Evolutionary conservation across 2,113 vertebrate species (phyloP).

Genomic region (Cyanistes caeruleus): DNA sequence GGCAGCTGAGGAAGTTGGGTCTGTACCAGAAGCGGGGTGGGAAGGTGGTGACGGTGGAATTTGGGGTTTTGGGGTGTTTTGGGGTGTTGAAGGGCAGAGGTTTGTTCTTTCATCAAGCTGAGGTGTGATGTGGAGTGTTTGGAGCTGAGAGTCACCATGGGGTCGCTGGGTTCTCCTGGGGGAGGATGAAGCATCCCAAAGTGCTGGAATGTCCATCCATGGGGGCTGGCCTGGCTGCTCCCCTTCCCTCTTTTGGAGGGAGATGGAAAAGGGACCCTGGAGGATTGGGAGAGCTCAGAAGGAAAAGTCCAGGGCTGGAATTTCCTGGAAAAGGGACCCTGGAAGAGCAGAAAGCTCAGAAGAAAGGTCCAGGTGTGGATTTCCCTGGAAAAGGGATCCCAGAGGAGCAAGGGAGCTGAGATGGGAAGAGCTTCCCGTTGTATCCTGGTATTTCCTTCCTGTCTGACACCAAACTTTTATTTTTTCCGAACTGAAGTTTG

Average conservation of each 20-base stretch:
- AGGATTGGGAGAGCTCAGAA: too few relatives aligned
- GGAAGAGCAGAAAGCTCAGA: too few relatives aligned
- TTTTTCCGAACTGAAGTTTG: not conserved
- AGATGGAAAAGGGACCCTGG: not conserved
- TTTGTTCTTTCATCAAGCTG: rapidly evolving
- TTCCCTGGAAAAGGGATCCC: too few relatives aligned
- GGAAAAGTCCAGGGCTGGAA: not conserved
- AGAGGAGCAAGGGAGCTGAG: too few relatives aligned
- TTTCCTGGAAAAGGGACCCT: not conserved
- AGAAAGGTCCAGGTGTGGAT: not conserved
- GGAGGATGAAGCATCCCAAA: not conserved
- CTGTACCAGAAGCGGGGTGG: rapidly evolving
- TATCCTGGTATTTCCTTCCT: not conserved
- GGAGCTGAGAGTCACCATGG: rapidly evolving
- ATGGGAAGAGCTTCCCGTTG: not conserved
- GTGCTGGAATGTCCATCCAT: not conserved
- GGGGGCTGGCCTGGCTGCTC: not conserved
- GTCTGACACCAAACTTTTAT: not conserved
- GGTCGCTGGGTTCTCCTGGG: rapidly evolving
- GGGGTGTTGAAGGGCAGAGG: rapidly evolving
- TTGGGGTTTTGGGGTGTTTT: not conserved
- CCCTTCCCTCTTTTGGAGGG: not conserved
- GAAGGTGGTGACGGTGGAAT: not conserved
- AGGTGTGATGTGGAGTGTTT: rapidly evolving
- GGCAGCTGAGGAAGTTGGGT: not conserved